These are phyloP conservation scores for Vanessa atalanta DNA, from an alignment of 1,140 invertebrate species.

Conservation along the genomic window DNA sequence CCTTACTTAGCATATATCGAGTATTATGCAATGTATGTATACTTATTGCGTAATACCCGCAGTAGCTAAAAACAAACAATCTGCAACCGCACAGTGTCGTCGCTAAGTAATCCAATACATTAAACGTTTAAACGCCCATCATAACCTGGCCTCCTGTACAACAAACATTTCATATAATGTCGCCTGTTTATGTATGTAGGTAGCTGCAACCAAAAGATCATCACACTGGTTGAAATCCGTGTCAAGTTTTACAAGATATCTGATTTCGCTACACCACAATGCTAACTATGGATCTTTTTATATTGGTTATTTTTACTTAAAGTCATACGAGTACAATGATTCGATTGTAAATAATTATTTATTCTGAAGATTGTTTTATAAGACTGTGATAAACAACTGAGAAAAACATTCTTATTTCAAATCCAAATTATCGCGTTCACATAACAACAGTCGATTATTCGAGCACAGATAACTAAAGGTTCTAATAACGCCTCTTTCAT, in stretches of 20 bases:
- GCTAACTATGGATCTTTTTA: slow-evolving; percentile 25
- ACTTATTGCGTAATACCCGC: slow-evolving; percentile 28
- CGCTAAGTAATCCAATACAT: slow-evolving; percentile 44
- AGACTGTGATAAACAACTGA: background rate
- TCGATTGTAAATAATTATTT: background rate
- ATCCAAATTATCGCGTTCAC: background rate
- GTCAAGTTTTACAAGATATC: slow-evolving; percentile 40
- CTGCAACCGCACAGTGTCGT: slow-evolving; percentile 40
- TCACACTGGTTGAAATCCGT: slow-evolving; percentile 27
- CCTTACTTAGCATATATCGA: background rate
- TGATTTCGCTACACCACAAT: slow-evolving; percentile 28
- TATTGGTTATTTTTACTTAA: slow-evolving; percentile 14
- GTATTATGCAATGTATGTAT: slow-evolving; percentile 12
- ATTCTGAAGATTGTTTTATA: too few species aligned
- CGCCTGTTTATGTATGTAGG: background rate
- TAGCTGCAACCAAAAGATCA: slow-evolving; percentile 21
- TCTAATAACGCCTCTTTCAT: slow-evolving; percentile 9
- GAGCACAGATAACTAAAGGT: slow-evolving; percentile 4
- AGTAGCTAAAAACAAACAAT: slow-evolving; percentile 36
- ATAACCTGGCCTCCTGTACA: background rate
- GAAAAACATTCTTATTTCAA: slow-evolving; percentile 6
- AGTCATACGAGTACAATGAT: background rate
- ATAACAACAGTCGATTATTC: background rate
- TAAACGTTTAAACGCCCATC: slow-evolving; percentile 32
- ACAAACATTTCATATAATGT: background rate